phyloP scores from a whole-genome alignment of 1,140 invertebrate species.

The Laupala kohalensis region DNA sequence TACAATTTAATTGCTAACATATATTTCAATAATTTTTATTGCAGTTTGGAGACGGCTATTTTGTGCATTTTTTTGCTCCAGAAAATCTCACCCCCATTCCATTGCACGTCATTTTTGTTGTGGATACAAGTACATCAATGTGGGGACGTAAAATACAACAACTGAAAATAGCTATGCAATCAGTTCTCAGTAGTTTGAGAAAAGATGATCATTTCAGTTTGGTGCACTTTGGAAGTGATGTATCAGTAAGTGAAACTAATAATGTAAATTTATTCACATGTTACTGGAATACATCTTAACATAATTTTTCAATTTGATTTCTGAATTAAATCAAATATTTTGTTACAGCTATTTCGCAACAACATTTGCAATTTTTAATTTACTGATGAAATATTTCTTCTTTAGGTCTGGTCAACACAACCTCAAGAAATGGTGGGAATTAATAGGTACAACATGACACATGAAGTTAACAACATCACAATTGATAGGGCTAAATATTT shows the following conservation, averaged over 20 bases:
- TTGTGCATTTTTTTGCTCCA: constrained; percentile 62
- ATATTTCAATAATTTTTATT: neutral
- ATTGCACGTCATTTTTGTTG: constrained; percentile 56
- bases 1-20: neutral
- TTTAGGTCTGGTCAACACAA: neutral
- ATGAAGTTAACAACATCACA: neutral
- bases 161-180: constrained; percentile 47
- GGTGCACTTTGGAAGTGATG: constrained; percentile 24
- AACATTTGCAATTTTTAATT: no score
- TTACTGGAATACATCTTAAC: neutral
- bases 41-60: constrained; percentile 57
- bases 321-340: no score
- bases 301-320: neutral
- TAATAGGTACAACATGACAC: neutral
- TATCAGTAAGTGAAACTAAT: constrained; percentile 13
- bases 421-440: neutral
- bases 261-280: no score
- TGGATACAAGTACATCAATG: constrained; percentile 63
- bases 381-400: no score
- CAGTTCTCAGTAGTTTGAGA: constrained; percentile 28
- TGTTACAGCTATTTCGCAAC: no score
- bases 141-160: constrained; percentile 46
- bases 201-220: constrained; percentile 32
- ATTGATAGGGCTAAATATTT: neutral
- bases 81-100: constrained; percentile 39